Evolutionary conservation across 1,140 invertebrate species (phyloP).

Genomic region (Sarcophaga bullata): DNA sequence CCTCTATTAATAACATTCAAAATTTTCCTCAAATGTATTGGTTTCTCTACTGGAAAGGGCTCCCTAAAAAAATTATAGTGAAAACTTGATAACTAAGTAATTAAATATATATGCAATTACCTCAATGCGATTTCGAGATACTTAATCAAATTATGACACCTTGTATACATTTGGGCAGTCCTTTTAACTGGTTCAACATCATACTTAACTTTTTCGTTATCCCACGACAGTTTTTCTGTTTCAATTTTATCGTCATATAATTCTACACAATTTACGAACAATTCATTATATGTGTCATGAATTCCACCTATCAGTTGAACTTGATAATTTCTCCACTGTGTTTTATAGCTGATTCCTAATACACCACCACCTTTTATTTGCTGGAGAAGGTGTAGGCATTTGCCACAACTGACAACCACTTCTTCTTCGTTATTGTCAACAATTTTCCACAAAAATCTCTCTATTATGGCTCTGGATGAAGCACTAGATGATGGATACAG

Average conservation of each 20-base stretch:
- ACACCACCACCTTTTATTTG: conserved; percentile 39
- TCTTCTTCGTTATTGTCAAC: conserved; percentile 28
- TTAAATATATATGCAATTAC: neutral
- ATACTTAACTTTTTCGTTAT: neutral
- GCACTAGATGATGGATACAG: conserved; percentile 39
- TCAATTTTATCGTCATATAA: conserved; percentile 32
- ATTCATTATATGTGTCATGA: conserved; percentile 37
- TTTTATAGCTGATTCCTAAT: conserved; percentile 37
- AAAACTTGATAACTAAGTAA: no score
- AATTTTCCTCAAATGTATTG: conserved; percentile 35
- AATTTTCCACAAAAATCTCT: conserved; percentile 39
- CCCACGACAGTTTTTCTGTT: neutral
- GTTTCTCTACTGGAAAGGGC: conserved; percentile 45
- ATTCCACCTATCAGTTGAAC: conserved; percentile 41
- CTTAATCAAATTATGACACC: conserved; percentile 40
- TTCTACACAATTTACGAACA: conserved; percentile 40
- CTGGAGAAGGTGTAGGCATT: conserved; percentile 42
- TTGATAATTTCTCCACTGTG: conserved; percentile 44
- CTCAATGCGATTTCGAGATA: conserved; percentile 39
- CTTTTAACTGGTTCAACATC: conserved; percentile 42
- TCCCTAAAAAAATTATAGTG: conserved; percentile 1
- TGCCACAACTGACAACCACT: conserved; percentile 31
- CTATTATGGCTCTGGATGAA: conserved; percentile 23
- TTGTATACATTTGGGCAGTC: conserved; percentile 32
- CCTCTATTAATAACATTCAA: conserved; percentile 42